Conservation (phyloP, 2,113 vertebrate genomes). For the Craseonycteris thonglongyai region DNA sequence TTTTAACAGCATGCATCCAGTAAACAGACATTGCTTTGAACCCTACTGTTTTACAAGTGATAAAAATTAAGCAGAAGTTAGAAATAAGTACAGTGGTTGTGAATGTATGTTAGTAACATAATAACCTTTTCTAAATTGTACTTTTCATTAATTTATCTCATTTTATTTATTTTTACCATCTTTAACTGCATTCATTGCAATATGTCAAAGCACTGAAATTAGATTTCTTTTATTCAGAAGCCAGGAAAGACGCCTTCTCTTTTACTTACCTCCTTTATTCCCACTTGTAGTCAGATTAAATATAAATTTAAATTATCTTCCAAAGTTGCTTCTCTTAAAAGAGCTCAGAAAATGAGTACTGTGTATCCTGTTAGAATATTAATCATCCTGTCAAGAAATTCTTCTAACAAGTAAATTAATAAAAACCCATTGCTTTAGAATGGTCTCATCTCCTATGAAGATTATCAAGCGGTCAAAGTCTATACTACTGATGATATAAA, state of each 20-base stretch:
- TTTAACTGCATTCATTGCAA: neutral
- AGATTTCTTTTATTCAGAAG: neutral
- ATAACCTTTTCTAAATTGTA: neutral
- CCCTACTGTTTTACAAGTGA: neutral
- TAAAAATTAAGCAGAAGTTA: neutral
- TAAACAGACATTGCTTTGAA: neutral
- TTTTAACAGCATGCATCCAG: neutral
- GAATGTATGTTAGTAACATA: neutral
- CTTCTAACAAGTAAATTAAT: conserved; percentile 5
- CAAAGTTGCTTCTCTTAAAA: conserved; percentile 28
- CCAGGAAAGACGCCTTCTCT: neutral
- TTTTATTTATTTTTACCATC: neutral
- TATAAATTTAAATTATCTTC: conserved; percentile 44
- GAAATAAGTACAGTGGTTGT: neutral
- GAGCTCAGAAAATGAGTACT: conserved; percentile 38
- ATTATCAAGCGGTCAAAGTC: neutral
- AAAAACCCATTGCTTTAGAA: conserved; percentile 8
- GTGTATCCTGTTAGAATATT: conserved; percentile 2
- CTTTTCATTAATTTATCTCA: neutral
- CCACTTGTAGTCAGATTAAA: conserved; percentile 9
- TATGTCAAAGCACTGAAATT: neutral
- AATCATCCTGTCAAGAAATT: conserved; percentile 40
- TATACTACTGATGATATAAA: neutral
- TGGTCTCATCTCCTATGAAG: neutral
- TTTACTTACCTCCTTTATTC: neutral